Base-by-base conservation (phyloP, 37 sponge, comb jelly and placozoan species). In the Hormiphora californensis region DNA sequence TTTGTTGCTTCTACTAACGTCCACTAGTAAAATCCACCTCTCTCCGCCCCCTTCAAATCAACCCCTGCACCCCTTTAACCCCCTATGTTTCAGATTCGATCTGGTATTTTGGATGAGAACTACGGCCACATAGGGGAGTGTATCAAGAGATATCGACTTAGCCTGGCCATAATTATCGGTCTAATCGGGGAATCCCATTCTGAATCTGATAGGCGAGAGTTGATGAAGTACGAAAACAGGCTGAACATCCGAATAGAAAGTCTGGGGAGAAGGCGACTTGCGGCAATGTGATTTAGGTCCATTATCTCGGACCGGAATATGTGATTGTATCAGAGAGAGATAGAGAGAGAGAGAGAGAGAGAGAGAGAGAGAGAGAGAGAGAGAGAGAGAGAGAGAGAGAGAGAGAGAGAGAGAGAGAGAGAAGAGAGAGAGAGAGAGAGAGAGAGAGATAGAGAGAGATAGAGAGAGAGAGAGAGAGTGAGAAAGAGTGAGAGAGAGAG, bases 41-140 rank as follows among this genome's bases (percentile, higher is more conserved):
- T 59, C 27, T 23, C 62, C 11, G n/a, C n/a, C 21, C 11, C 12
- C 8, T 12, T 46, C 51, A 46, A 12, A 46, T 46, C 8, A 46
- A 12, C 8, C 12, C 51, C 51, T 8, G 51, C 12, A 46, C 12
- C 51, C 51, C 12, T 12, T 46, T 12, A 46, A 8, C 51, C 51
- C 51, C 51, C 51, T 46, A 8, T 12, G 28, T 39, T 65, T 7
- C 81, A 73, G 81, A 73, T 73, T 19, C 40, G 81, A 41, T 73
- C 81, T 7, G 81, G 81, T 17, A 73, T 73, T 11, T 28, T 73
- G 44, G 81, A 73, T 30, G 81, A 73, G 25, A 73, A 43, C 4
- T 73, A 73, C 81, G 81, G 81, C 8, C 81, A 73, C 23, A 46
- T 73, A 30, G 81, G 81, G 2, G 81, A 73, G 46, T 73, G 81